phyloP scores from a whole-genome alignment of 2,888 invertebrate species.

The Ellobium chinense region DNA sequence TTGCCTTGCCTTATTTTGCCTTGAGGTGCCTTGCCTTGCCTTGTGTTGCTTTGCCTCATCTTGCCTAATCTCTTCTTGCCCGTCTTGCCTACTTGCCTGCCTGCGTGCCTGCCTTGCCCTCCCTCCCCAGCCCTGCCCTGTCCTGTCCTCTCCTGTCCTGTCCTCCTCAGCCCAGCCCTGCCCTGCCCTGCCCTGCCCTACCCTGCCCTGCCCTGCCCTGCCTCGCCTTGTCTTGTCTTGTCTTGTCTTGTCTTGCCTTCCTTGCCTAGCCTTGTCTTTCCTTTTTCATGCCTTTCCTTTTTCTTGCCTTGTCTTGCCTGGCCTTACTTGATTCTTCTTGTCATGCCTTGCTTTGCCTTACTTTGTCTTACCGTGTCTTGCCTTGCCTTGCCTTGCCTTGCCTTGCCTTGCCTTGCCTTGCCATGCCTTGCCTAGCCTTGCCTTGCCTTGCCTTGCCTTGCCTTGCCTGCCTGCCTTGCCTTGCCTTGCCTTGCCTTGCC shows the following conservation, averaged over 20 bases:
- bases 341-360: neutral
- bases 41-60: neutral
- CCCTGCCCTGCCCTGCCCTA: neutral
- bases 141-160: neutral
- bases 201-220: neutral
- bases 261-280: neutral
- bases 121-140: neutral
- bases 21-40: neutral
- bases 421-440: no score
- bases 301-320: neutral
- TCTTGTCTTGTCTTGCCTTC: neutral
- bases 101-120: neutral
- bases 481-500: no score
- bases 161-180: neutral
- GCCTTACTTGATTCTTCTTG: no score
- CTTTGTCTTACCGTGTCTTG: neutral
- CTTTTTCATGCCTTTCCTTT: neutral
- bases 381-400: neutral
- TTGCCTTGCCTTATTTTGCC: neutral
- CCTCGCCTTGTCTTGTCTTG: neutral
- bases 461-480: no score
- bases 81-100: neutral
- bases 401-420: neutral
- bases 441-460: no score
- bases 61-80: neutral